A percentile compares a stretch with the other conserved stretches of the same genome.
These are phyloP conservation scores for Amaurobius ferox DNA, from an alignment of 2,888 invertebrate species.

Conservation along the genomic window DNA sequence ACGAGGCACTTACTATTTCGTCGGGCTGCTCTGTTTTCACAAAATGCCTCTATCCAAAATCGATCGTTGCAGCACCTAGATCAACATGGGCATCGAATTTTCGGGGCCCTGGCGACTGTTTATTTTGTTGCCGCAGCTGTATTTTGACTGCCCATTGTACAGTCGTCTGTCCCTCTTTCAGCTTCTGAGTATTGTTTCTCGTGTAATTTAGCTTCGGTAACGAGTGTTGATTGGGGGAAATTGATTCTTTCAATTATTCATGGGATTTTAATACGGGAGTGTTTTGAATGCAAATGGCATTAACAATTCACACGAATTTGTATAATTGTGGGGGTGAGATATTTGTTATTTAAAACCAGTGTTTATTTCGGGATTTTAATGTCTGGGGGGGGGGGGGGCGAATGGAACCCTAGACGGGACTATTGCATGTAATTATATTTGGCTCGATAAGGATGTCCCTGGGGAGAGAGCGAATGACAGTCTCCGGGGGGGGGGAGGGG, in stretches of 20 bases:
- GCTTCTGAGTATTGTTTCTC: neutral
- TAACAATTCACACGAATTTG: too few relatives aligned
- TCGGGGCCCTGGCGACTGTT: constrained; percentile 2
- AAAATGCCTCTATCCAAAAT: constrained; percentile 7
- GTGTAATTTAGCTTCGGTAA: neutral
- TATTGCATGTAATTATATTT: too few relatives aligned
- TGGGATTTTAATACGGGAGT: neutral
- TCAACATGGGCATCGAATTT: constrained; percentile 1
- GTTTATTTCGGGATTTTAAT: too few relatives aligned
- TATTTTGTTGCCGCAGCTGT: constrained; percentile 9
- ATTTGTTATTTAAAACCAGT: too few relatives aligned
- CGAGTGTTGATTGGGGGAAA: neutral
- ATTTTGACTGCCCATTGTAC: neutral
- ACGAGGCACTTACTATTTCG: neutral
- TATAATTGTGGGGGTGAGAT: too few relatives aligned
- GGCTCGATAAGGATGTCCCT: too few relatives aligned
- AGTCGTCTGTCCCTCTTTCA: neutral
- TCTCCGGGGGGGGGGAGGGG: too few relatives aligned
- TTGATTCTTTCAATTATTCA: neutral
- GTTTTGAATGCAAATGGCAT: neutral
- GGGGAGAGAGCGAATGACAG: too few relatives aligned
- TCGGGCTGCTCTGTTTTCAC: neutral
- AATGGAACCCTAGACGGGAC: too few relatives aligned
- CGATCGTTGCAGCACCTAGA: neutral
- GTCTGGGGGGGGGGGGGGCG: too few relatives aligned